Percentiles rank a stretch among this genome's conserved stretches.
These are phyloP conservation scores for Myotis yumanensis DNA, from an alignment of 2,113 vertebrate species.

Conservation along the genomic window DNA sequence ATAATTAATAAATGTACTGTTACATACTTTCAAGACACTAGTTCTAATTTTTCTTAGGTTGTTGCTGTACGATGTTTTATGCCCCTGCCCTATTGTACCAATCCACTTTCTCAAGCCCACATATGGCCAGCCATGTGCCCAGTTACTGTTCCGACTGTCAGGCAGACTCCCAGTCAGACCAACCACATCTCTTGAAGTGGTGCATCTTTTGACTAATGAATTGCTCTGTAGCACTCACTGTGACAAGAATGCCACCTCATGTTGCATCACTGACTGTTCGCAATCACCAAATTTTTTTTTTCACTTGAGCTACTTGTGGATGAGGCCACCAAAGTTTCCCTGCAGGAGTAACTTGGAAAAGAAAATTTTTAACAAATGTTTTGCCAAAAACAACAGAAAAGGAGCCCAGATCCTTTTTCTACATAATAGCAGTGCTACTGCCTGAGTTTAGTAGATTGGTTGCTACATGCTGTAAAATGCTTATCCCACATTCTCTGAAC, in stretches of 20 bases:
- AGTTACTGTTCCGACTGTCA: neutral
- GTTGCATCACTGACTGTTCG: neutral
- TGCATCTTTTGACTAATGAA: neutral
- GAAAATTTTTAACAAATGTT: neutral
- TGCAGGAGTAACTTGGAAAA: neutral
- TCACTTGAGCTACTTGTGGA: neutral
- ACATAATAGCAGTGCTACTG: neutral
- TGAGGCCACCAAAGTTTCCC: neutral
- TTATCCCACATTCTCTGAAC: neutral
- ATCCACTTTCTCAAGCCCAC: neutral
- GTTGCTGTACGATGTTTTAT: neutral
- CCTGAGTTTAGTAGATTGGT: neutral
- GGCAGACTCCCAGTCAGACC: neutral
- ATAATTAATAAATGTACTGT: neutral
- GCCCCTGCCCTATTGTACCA: too few relatives aligned
- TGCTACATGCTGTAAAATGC: neutral
- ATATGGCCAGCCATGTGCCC: neutral
- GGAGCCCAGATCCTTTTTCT: neutral
- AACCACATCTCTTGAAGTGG: neutral
- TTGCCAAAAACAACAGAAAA: neutral
- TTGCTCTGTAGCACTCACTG: neutral
- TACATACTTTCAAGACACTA: neutral
- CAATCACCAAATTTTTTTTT: neutral
- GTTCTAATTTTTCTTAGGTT: neutral
- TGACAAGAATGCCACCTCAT: slow-evolving; percentile 76